Evolutionary conservation across 2,797 vertebrate species (phyloP), one percentile per base, ranked within the genome.

Genomic region (Notolabrus celidotus): DNA sequence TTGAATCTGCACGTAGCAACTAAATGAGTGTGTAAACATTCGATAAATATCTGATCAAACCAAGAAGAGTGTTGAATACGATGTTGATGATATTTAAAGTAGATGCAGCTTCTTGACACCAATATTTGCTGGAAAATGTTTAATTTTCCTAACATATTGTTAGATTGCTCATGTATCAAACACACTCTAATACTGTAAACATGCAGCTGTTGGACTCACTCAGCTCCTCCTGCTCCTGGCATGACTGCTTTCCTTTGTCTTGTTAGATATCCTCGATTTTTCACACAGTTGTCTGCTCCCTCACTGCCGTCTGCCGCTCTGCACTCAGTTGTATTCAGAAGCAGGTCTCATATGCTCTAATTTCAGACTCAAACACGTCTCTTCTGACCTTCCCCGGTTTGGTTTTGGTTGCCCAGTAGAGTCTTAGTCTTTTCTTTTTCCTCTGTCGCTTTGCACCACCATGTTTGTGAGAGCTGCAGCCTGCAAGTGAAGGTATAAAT

Each of bases 121-220:
- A 43, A 60, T 3, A 33, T 34, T 10, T 8, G 11, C 7, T 17
- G 34, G 36, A 36, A 14, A 4, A 11, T 11, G 11, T 36, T 2
- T 33, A 34, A 34, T 3, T 31, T 36, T 11, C 1, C 3, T 2
- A 3, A 20, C 41, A 43, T 20, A 10, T 19, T 17, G 17, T 17
- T 7, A 42, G 16, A 17, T 39, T 15, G 38, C 4, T 16, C 15
- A 14, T 15, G 17, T 42, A 42, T 19, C 17, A 45, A 29, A 23
- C 38, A 45, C 7, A 16, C 27, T 38, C 5, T 46, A 16, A 29
- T 3, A n/a, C 39, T 41, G 64, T 34, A n/a, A 39, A 51, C 11
- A 71, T 38, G 55, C 74, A 84, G 79, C 79, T 75, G 80, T 70
- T 80, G 55, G n/a, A 86, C 91, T 92, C 79, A 90, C 89, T 92